Percentiles rank a stretch among this genome's conserved stretches.
Evolutionary conservation across 1,140 invertebrate species (phyloP).

Genomic region (Euwallacea fornicatus): DNA sequence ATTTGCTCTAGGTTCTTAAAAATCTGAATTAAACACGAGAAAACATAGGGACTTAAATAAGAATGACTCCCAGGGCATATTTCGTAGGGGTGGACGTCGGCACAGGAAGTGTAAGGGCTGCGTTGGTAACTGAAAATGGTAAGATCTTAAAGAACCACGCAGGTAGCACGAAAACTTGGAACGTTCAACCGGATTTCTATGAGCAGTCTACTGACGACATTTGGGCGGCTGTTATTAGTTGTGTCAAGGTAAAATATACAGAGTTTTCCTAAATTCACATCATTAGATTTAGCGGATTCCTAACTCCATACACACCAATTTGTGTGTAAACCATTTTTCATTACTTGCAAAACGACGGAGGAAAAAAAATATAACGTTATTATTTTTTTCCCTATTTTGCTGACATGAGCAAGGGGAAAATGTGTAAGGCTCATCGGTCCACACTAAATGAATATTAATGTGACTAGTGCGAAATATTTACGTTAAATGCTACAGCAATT

Average conservation of each 20-base stretch:
- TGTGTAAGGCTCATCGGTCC: too few species aligned
- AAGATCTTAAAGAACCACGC: slow-evolving; percentile 65
- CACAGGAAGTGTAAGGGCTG: slow-evolving; percentile 84
- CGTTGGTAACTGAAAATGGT: slow-evolving; percentile 70
- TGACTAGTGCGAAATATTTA: too few species aligned
- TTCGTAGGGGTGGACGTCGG: slow-evolving; percentile 95
- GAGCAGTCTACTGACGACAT: slow-evolving; percentile 94
- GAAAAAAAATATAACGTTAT: too few species aligned
- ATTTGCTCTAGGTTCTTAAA: too few species aligned
- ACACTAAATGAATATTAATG: too few species aligned
- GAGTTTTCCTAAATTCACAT: neutral
- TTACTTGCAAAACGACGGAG: too few species aligned
- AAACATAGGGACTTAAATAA: neutral
- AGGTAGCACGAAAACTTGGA: slow-evolving; percentile 74
- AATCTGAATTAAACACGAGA: too few species aligned
- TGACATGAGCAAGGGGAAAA: too few species aligned
- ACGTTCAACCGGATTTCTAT: slow-evolving; percentile 75
- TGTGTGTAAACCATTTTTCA: too few species aligned
- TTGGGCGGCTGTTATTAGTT: slow-evolving; percentile 70
- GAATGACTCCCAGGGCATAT: slow-evolving; percentile 51
- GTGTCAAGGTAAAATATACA: slow-evolving; percentile 46
- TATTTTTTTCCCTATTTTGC: too few species aligned
- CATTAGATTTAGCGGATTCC: neutral
- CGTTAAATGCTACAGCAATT: too few species aligned
- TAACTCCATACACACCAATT: too few species aligned